Evolutionary conservation across 53 echinoderm and acorn worm genomes (phyloP).

Genomic region (Crossaster papposus): DNA sequence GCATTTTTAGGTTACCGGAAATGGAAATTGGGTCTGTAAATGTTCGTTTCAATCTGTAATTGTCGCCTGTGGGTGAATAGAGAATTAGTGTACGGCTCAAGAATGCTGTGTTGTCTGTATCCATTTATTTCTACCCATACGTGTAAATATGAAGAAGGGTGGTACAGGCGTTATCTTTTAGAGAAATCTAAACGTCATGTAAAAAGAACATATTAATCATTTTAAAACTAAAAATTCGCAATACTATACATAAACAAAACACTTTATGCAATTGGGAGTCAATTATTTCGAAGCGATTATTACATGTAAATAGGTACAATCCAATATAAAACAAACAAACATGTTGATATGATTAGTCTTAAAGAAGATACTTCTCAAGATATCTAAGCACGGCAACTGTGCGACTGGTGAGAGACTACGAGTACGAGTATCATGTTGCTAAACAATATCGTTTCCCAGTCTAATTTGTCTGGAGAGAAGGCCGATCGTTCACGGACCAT

Average conservation of each 20-base stretch:
- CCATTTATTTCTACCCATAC: background rate
- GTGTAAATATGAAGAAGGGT: background rate
- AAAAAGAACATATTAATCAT: too few species aligned
- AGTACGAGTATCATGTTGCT: background rate
- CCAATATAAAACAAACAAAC: too few species aligned
- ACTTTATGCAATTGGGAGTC: too few species aligned
- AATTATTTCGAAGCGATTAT: too few species aligned
- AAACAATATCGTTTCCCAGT: background rate
- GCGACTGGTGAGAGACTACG: background rate
- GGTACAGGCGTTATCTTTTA: background rate
- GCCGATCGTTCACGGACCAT: slow-evolving; percentile 1
- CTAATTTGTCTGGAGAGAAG: slow-evolving; percentile 9
- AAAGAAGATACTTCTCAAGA: too few species aligned
- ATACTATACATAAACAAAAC: too few species aligned
- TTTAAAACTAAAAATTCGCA: too few species aligned
- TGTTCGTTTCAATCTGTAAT: background rate
- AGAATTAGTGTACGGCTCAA: background rate
- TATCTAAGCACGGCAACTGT: too few species aligned
- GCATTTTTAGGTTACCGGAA: background rate
- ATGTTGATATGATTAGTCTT: too few species aligned
- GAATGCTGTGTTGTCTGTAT: background rate
- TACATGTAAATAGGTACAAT: too few species aligned
- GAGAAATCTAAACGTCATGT: too few species aligned
- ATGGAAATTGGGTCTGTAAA: background rate
- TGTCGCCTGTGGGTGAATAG: background rate